Conservation (phyloP, 1,140 invertebrate species). For the Eubasilissa regina region DNA sequence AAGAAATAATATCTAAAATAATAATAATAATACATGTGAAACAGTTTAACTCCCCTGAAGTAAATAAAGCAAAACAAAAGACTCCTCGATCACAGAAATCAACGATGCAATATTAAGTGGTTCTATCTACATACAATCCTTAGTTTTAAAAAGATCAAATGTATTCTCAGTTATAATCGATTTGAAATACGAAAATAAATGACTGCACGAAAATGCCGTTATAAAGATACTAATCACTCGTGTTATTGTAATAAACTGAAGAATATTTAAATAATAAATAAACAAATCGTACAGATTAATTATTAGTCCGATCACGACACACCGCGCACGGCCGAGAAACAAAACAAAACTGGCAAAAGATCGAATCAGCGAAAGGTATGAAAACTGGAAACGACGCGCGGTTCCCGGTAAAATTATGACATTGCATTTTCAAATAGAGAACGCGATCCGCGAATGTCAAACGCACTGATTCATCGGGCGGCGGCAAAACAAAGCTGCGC, state of each 20-base stretch:
- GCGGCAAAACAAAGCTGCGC: conserved; percentile 30
- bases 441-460: conserved; percentile 14
- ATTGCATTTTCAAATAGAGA: conserved; percentile 37
- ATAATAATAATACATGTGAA: too few relatives aligned
- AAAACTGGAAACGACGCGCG: not conserved
- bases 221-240: too few relatives aligned
- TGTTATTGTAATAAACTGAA: not conserved
- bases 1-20: too few relatives aligned
- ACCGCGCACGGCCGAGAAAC: not conserved
- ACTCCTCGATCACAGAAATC: too few relatives aligned
- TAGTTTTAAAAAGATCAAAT: too few relatives aligned
- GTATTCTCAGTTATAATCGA: too few relatives aligned
- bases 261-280: not conserved
- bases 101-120: too few relatives aligned
- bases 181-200: too few relatives aligned
- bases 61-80: too few relatives aligned
- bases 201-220: too few relatives aligned
- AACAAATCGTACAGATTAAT: not conserved
- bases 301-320: not conserved
- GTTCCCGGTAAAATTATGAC: conserved; percentile 36
- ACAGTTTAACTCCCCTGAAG: too few relatives aligned
- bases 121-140: too few relatives aligned
- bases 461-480: conserved; percentile 15
- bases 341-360: conserved; percentile 24
- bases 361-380: not conserved